Base-by-base conservation (phyloP, 2,888 invertebrate species). In the Epirrita christyi region DNA sequence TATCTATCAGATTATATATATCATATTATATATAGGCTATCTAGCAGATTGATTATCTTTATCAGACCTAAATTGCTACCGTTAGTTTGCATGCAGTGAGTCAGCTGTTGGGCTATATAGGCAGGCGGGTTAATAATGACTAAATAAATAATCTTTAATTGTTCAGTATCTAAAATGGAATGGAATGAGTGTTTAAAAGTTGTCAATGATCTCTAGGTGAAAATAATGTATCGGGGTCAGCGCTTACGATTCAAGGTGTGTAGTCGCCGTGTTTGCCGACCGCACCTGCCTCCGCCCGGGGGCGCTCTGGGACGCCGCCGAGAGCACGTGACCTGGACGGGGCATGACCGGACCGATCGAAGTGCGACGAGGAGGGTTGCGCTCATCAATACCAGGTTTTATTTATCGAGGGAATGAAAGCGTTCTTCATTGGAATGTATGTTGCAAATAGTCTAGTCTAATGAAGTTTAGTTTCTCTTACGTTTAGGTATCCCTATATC, bases 341-440 rank as follows among this genome's bases (percentile, higher is more conserved):
- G 13, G 13, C 38, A 14, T 6, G 14, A 14, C 38, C 38, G 36
- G 11, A 0, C 4, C 36, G 2, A 11, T 2, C 36, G 36, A 11
- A 1, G 11, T 11, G 11, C 0, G 11, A 11, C 36, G n/a, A 36
- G 21, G 21, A 21, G 21, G 21, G 21, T 21, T 4, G 8, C 14
- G 7, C 14, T 14, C 6, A 10, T 38, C 38, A 8, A 38, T 38
- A 38, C 14, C 13, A 7, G 36, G 6, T 11, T 38, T 38, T 38
- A 47, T 47, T 38, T 38, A 47, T 14, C 13, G 3, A 6, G 9
- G 28, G 14, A 14, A n/a, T 48, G 14, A 29, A 47, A 47, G 13
- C 21, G 21, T 2, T 36, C 27, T 28, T 47, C 28, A 28, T 27
- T 21, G 10, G 36, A 36, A n/a, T n/a, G n/a, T n/a, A n/a, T n/a